A percentile compares a stretch with the other conserved stretches of the same genome.
Evolutionary conservation across 2,888 invertebrate genomes (phyloP).

Genomic region (Theristus sp.): DNA sequence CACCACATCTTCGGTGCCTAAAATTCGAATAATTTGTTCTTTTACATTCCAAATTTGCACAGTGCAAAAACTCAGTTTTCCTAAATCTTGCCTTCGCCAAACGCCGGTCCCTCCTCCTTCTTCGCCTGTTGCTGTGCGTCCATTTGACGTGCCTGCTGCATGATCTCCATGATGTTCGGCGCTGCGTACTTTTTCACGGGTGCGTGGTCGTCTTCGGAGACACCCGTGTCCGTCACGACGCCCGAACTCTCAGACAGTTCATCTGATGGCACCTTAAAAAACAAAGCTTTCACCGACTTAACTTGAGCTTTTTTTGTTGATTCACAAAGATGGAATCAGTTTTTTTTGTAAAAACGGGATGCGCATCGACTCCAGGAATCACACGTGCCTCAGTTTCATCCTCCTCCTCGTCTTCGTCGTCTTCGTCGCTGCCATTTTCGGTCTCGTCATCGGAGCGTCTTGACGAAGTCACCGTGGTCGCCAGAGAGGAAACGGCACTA

Average conservation of each 20-base stretch:
- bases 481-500: too few relatives aligned
- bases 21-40: too few relatives aligned
- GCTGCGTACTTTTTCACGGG: neutral
- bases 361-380: too few relatives aligned
- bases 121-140: neutral
- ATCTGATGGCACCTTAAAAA: neutral
- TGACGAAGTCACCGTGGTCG: neutral
- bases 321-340: too few relatives aligned
- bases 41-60: too few relatives aligned
- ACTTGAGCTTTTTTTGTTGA: too few relatives aligned
- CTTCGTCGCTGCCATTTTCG: neutral
- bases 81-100: neutral
- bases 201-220: too few relatives aligned
- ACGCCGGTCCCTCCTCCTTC: neutral
- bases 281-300: too few relatives aligned
- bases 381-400: neutral
- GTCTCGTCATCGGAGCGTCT: neutral
- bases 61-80: neutral
- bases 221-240: too few relatives aligned
- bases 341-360: too few relatives aligned
- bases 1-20: neutral
- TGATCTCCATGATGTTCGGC: neutral
- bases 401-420: neutral
- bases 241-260: neutral
- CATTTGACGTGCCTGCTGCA: neutral